These are phyloP conservation scores for Nylanderia fulva DNA, from an alignment of 1,140 invertebrate genomes.

Conservation along the genomic window DNA sequence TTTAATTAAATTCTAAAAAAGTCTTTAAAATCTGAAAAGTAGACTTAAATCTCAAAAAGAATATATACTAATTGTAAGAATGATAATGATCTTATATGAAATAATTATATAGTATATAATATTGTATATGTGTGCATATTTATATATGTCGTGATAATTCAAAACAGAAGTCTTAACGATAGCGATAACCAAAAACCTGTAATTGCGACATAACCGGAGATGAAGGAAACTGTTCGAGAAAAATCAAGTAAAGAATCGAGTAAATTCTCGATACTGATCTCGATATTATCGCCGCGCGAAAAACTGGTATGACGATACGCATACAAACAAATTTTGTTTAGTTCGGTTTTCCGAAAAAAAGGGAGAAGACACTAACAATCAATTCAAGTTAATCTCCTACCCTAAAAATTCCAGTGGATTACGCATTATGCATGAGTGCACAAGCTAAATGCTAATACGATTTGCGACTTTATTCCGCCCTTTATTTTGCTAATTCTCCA, in stretches of 20 bases:
- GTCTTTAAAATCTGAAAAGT: no score
- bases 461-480: background rate
- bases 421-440: background rate
- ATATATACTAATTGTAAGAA: no score
- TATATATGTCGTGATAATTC: background rate
- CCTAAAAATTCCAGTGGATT: background rate
- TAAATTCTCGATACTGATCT: conserved; percentile 64
- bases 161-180: conserved; percentile 56
- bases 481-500: background rate
- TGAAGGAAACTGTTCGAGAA: conserved; percentile 51
- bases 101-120: no score
- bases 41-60: no score
- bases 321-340: background rate
- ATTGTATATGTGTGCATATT: background rate
- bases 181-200: conserved; percentile 52
- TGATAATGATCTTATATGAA: no score
- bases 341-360: background rate
- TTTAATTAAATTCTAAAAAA: no score
- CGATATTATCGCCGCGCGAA: conserved; percentile 58
- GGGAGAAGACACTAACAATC: background rate
- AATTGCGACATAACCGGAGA: conserved; percentile 50
- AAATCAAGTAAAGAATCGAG: conserved; percentile 69
- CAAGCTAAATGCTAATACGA: background rate
- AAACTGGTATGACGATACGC: conserved; percentile 4
- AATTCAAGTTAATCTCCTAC: background rate